Base-by-base conservation (phyloP, 2,113 vertebrate species). In the Eonycteris spelaea region DNA sequence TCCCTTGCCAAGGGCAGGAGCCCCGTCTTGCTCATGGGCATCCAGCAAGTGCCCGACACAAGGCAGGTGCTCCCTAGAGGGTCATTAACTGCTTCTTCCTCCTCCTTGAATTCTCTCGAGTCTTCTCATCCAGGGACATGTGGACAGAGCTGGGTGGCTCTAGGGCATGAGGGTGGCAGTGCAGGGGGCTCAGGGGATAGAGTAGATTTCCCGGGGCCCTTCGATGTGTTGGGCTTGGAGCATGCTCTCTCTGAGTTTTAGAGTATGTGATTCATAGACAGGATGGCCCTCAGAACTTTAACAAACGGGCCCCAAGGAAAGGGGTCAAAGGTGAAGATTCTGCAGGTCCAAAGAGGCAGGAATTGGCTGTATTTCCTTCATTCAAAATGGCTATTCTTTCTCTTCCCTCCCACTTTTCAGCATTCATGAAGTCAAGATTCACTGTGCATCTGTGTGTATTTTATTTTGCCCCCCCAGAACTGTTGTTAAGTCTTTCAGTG, bases 81-180 rank as follows among this genome's bases (percentile, higher is more conserved):
- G 57, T 53, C 5, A 1, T 9, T 6, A 2, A 6, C 51, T 16
- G 74, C 84, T 75, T 45, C 8, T 19, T 35, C 51, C 26, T 5
- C 51, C 26, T 5, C 59, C 22, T 57, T 51, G 67, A 55, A 16
- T 40, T 55, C 51, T 45, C 83, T 77, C 55, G 19, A 1, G 14
- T 65, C 35, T n/a, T 48, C 53, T 18, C 10, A 1, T 38, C 61
- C 22, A 26, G 75, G 35, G 68, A 26, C 40, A 19, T 0, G 18
- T 11, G 68, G 26, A 2, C 12, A 6, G 78, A 0, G 30, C 68
- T 0, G 22, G 24, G 57, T 21, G 22, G 57, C 19, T 5, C 4
- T n/a, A 83, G 19, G 73, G 24, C 10, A 0, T 3, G 1, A 22
- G 14, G 14, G 2, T 5, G 7, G 51, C 5, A 0, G 10, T 12